phyloP scores from a whole-genome alignment of 2,888 invertebrate genomes.

The Odontocolon sp. region DNA sequence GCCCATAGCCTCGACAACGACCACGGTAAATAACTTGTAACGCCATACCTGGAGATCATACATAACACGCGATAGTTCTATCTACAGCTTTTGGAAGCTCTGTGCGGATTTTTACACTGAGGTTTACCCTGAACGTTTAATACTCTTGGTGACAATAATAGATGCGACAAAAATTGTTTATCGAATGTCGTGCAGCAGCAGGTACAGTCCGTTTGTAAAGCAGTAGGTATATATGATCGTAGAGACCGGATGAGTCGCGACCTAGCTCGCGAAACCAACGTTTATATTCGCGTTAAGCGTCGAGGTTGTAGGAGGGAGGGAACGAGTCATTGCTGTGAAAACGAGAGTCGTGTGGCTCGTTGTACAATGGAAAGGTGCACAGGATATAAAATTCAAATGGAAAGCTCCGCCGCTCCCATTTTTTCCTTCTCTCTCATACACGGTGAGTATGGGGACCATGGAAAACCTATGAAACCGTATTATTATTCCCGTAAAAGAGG shows the following conservation, averaged over 20 bases:
- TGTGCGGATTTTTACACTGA: neutral
- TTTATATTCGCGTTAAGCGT: slow-evolving; percentile 45
- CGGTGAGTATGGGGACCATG: slow-evolving; percentile 23
- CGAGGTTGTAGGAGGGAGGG: slow-evolving; percentile 22
- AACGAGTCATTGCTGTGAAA: slow-evolving; percentile 34
- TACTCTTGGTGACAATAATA: slow-evolving; percentile 23
- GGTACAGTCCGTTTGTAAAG: neutral
- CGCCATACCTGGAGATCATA: slow-evolving; percentile 24
- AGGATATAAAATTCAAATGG: slow-evolving; percentile 68
- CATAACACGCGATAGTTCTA: slow-evolving; percentile 8
- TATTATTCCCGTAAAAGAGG: slow-evolving; percentile 61
- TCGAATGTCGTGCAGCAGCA: slow-evolving; percentile 24
- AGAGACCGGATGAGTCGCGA: slow-evolving; percentile 3
- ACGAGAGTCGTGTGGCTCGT: slow-evolving; percentile 19
- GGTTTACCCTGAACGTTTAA: slow-evolving; percentile 28
- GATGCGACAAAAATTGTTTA: slow-evolving; percentile 41
- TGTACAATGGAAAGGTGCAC: slow-evolving; percentile 55
- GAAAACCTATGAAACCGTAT: slow-evolving; percentile 65
- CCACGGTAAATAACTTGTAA: slow-evolving; percentile 52
- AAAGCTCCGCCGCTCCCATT: slow-evolving; percentile 39
- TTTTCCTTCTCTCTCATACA: neutral
- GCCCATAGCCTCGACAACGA: slow-evolving; percentile 5
- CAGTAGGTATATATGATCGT: neutral
- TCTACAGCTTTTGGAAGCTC: slow-evolving; percentile 22
- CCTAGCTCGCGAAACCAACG: slow-evolving; percentile 7